Evolutionary conservation across 2,888 invertebrate species (phyloP).

Genomic region (Torymus aiolomorphi): DNA sequence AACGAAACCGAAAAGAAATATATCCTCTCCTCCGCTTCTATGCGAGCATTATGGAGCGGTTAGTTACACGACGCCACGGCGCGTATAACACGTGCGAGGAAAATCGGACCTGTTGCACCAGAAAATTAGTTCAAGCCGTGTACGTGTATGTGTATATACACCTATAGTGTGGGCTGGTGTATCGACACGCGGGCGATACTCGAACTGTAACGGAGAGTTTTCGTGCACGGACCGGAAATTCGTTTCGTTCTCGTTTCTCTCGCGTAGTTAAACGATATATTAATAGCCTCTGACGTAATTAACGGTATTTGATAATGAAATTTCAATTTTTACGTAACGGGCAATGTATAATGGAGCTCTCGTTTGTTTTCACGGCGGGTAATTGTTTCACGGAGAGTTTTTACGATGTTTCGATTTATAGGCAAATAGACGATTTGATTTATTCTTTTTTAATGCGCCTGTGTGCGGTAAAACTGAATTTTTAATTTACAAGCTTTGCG

Average conservation of each 20-base stretch:
- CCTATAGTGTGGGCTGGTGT: too few species aligned
- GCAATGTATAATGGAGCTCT: too few species aligned
- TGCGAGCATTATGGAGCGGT: background rate
- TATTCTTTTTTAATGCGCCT: background rate
- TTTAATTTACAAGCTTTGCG: background rate
- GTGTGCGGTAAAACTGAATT: background rate
- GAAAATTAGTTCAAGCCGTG: conserved; percentile 15
- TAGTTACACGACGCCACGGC: background rate
- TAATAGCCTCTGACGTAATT: conserved; percentile 41
- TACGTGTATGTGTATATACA: background rate
- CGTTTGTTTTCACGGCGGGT: too few species aligned
- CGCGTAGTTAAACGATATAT: conserved; percentile 2
- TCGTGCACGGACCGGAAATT: background rate
- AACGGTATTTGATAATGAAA: conserved; percentile 55
- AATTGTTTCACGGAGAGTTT: too few species aligned
- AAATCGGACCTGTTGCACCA: background rate
- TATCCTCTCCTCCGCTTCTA: background rate
- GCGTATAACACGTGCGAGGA: conserved; percentile 2
- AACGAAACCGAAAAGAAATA: background rate
- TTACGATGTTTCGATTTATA: too few species aligned
- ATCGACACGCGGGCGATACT: too few species aligned
- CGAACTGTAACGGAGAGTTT: too few species aligned
- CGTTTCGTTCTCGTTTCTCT: conserved; percentile 31
- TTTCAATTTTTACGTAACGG: conserved; percentile 60
- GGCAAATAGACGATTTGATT: background rate